Conservation (phyloP, 2,888 invertebrate genomes). For the Melipona bicolor region DNA sequence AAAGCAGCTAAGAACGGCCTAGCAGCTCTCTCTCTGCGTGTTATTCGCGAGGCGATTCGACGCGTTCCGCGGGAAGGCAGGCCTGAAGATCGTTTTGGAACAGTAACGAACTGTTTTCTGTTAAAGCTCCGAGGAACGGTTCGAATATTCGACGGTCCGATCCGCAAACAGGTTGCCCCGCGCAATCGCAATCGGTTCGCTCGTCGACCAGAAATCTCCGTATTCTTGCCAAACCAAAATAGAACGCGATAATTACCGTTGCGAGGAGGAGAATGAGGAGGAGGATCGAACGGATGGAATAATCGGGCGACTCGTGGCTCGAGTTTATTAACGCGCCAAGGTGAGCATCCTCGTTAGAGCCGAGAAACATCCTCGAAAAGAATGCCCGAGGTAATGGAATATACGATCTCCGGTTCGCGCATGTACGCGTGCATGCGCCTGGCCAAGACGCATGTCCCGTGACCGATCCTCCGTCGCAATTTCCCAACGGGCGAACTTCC, state of each 20-base stretch:
- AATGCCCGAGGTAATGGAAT: slow-evolving; percentile 47
- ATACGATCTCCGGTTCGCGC: not conserved
- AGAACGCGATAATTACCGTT: slow-evolving; percentile 27
- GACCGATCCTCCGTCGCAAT: not conserved
- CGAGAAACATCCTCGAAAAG: slow-evolving; percentile 53
- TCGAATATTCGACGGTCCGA: not conserved
- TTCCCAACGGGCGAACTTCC: not conserved
- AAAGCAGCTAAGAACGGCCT: not conserved
- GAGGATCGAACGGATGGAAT: slow-evolving; percentile 23
- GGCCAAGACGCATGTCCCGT: not conserved
- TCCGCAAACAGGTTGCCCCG: slow-evolving; percentile 1
- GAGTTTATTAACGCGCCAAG: slow-evolving; percentile 68
- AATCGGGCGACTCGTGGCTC: slow-evolving; percentile 27
- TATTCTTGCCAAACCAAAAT: not conserved
- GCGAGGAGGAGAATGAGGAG: slow-evolving; percentile 26
- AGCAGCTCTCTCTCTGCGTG: not conserved
- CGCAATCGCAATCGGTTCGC: slow-evolving; percentile 21
- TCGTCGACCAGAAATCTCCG: slow-evolving; percentile 1
- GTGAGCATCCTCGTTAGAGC: slow-evolving; percentile 71
- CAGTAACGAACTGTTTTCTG: slow-evolving; percentile 78
- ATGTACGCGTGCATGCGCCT: not conserved
- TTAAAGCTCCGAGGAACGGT: slow-evolving; percentile 59
- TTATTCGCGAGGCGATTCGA: slow-evolving; percentile 10
- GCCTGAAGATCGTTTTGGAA: slow-evolving; percentile 71
- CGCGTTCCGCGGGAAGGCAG: slow-evolving; percentile 29